These are phyloP conservation scores for Ascidia mentula DNA, from an alignment of 23 tunicate genomes.

Conservation along the genomic window DNA sequence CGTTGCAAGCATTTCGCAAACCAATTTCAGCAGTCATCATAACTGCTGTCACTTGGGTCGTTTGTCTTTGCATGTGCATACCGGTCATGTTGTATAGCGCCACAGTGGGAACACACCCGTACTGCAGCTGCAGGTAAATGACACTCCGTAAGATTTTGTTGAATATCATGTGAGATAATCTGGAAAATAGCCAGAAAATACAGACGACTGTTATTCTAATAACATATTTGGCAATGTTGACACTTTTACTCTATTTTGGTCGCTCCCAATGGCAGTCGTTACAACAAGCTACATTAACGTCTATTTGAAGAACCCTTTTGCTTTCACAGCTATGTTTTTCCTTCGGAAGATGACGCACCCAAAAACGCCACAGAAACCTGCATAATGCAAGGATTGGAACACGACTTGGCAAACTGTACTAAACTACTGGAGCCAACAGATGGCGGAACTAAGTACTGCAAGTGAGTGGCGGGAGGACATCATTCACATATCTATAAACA, in stretches of 20 bases:
- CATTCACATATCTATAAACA: no score
- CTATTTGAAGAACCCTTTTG: no score
- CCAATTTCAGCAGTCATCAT: conserved; percentile 24
- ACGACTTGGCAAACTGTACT: neutral
- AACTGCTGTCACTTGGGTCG: conserved; percentile 41
- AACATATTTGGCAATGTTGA: no score
- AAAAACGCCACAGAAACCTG: neutral
- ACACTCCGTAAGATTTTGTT: no score
- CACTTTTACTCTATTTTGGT: no score
- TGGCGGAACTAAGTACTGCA: conserved; percentile 2
- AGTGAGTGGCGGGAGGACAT: neutral
- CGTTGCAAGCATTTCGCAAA: conserved; percentile 42
- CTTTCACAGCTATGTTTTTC: neutral
- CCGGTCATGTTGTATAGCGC: conserved; percentile 56
- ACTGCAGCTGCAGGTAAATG: conserved; percentile 70
- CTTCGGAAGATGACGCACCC: neutral
- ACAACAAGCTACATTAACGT: no score
- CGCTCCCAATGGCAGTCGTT: no score
- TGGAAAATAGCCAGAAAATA: no score
- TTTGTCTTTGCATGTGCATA: conserved; percentile 32
- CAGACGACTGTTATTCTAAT: no score
- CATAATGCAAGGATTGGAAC: neutral
- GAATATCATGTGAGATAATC: no score
- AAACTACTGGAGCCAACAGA: neutral
- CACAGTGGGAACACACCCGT: conserved; percentile 42